These are phyloP conservation scores for Meghimatium bilineatum DNA, from an alignment of 2,888 invertebrate genomes.

Conservation along the genomic window DNA sequence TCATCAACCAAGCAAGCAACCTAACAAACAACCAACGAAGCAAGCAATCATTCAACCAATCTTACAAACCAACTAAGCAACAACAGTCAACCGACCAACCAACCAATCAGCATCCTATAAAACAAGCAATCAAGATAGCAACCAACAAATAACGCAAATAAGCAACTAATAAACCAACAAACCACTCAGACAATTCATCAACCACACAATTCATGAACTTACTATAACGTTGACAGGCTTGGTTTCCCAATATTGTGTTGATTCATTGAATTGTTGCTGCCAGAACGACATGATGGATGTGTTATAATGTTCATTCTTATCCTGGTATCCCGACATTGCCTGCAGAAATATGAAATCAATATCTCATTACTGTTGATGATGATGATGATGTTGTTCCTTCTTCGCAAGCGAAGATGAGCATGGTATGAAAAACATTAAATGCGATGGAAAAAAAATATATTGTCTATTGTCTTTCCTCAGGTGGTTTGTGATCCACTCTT, in stretches of 20 bases:
- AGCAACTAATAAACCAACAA: conserved; percentile 1
- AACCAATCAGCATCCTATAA: not conserved
- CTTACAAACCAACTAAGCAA: not conserved
- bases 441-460: too few relatives aligned
- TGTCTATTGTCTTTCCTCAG: too few relatives aligned
- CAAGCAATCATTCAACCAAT: too few relatives aligned
- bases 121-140: not conserved
- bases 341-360: conserved; percentile 13
- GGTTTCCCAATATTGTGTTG: conserved; percentile 52
- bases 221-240: conserved; percentile 58
- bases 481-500: too few relatives aligned
- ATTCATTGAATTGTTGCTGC: conserved; percentile 60
- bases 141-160: not conserved
- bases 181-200: not conserved
- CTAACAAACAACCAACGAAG: too few relatives aligned
- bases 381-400: too few relatives aligned
- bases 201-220: conserved; percentile 43
- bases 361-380: too few relatives aligned
- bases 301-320: conserved; percentile 62
- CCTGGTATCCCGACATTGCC: conserved; percentile 59
- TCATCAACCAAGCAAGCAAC: too few relatives aligned
- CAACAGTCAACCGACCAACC: not conserved
- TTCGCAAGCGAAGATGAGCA: too few relatives aligned
- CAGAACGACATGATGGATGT: conserved; percentile 70
- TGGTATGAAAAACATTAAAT: too few relatives aligned